phyloP scores from a whole-genome alignment of 1,140 invertebrate species.

The Bombus vancouverensis region DNA sequence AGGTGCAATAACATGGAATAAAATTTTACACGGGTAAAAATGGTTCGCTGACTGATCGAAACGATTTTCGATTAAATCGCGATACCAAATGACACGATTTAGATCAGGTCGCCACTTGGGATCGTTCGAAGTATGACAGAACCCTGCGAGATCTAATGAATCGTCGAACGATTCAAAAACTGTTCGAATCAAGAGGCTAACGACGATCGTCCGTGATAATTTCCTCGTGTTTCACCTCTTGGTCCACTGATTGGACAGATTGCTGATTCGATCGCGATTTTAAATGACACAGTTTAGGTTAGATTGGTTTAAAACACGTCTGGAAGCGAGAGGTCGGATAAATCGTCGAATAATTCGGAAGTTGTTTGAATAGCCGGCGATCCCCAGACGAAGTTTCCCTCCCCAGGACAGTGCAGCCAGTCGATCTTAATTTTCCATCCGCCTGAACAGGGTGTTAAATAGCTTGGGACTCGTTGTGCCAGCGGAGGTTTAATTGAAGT shows the following conservation, averaged over 20 bases:
- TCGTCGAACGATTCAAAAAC: neutral
- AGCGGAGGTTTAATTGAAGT: slow-evolving; percentile 30
- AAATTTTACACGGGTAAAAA: too few species aligned
- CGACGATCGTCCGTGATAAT: neutral
- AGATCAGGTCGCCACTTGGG: too few species aligned
- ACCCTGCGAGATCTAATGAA: too few species aligned
- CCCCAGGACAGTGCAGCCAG: neutral
- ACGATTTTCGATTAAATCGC: too few species aligned
- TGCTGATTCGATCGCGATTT: neutral
- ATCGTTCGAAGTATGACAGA: too few species aligned
- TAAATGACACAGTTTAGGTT: neutral
- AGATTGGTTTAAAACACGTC: neutral
- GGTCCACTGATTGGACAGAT: neutral
- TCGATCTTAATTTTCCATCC: slow-evolving; percentile 40
- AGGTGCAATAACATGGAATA: too few species aligned
- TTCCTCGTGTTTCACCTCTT: too few species aligned
- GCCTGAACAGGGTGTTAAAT: slow-evolving; percentile 32
- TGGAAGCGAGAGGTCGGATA: neutral
- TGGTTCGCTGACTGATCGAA: too few species aligned
- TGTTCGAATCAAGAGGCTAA: neutral
- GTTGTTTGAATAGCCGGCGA: slow-evolving; percentile 25
- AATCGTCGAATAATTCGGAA: slow-evolving; percentile 22
- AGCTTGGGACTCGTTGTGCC: slow-evolving; percentile 11
- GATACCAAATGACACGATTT: too few species aligned
- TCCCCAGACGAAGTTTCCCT: neutral